Percentiles rank a stretch among this genome's conserved stretches.
These are phyloP conservation scores for Hippocampus kuda DNA, from an alignment of 2,797 vertebrate genomes.

Conservation along the genomic window DNA sequence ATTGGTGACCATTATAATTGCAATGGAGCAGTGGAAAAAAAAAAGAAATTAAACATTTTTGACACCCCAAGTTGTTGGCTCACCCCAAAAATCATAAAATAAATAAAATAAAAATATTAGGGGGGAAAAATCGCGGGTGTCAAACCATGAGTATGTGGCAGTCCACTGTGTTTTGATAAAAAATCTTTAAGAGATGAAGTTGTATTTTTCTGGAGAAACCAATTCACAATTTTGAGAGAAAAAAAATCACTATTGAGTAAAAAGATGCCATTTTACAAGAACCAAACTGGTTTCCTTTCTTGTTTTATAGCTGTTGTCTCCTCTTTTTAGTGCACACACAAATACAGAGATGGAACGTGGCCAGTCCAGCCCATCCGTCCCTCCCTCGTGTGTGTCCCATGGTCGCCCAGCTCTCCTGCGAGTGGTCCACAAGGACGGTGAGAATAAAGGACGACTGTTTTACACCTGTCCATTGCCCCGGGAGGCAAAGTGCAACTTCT, in stretches of 20 bases:
- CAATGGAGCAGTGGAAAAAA: too few relatives aligned
- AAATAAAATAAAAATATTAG: too few relatives aligned
- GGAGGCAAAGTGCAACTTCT: conserved; percentile 76
- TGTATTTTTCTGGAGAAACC: conserved; percentile 5
- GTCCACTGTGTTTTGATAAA: background rate
- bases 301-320: background rate
- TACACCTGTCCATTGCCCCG: conserved; percentile 77
- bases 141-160: too few relatives aligned
- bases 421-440: conserved; percentile 80
- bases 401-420: conserved; percentile 64
- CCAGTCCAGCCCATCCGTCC: conserved; percentile 13
- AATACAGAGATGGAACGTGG: conserved; percentile 21
- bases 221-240: background rate
- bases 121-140: too few relatives aligned
- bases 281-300: too few relatives aligned
- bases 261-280: background rate
- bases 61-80: too few relatives aligned
- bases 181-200: background rate
- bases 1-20: too few relatives aligned
- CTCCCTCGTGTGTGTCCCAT: conserved; percentile 74
- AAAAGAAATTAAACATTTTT: too few relatives aligned
- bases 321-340: conserved; percentile 56
- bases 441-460: conserved; percentile 84
- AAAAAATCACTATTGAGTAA: background rate
- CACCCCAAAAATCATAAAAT: too few relatives aligned